Evolutionary conservation across 2,113 vertebrate species (phyloP).

Genomic region (Malurus elegans): DNA sequence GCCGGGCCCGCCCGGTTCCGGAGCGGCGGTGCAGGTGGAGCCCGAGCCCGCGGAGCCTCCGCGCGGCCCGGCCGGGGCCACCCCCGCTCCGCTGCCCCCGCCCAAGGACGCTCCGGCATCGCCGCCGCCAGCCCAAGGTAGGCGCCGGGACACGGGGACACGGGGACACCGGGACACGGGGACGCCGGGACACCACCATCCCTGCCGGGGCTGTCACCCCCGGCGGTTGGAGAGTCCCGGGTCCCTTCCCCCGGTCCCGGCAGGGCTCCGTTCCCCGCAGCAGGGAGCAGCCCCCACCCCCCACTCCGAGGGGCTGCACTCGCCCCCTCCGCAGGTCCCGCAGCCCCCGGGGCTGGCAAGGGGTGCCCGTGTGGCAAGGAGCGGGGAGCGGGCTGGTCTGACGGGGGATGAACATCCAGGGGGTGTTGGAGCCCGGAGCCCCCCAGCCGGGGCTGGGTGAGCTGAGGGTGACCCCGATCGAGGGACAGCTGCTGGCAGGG

Average conservation of each 20-base stretch:
- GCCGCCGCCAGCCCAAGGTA: conserved; percentile 20
- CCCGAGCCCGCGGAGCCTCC: neutral
- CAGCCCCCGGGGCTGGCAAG: neutral
- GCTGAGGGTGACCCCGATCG: fast-evolving
- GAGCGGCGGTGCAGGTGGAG: conserved; percentile 17
- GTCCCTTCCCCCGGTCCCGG: neutral
- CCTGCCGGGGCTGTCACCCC: neutral
- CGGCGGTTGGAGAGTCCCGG: no score
- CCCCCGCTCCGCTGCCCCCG: neutral
- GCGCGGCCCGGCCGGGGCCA: neutral
- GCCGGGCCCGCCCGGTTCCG: neutral
- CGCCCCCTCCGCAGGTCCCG: neutral
- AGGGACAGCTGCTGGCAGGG: neutral
- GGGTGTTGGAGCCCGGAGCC: neutral
- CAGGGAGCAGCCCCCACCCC: neutral
- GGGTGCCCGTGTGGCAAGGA: neutral
- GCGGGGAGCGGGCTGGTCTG: fast-evolving
- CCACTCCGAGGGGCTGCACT: neutral
- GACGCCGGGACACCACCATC: no score
- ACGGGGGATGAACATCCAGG: fast-evolving
- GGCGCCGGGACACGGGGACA: neutral
- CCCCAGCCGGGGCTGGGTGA: neutral
- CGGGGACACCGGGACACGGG: neutral
- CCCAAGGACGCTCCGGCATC: neutral
- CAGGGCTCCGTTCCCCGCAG: neutral